Evolutionary conservation across 2,888 invertebrate species (phyloP).

Genomic region (Hyppa rectilinea): DNA sequence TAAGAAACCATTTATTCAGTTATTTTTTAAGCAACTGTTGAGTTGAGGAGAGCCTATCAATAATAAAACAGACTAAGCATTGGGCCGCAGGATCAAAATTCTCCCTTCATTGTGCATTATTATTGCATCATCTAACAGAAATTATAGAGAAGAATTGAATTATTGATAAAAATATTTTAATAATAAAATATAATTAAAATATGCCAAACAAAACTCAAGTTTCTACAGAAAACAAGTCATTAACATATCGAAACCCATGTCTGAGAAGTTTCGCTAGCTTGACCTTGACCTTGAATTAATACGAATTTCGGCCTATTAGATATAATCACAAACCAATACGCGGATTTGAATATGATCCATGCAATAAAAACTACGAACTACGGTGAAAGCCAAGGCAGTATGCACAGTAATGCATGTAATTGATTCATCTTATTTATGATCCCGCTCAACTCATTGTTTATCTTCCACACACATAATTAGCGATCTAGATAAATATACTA

Average conservation of each 20-base stretch:
- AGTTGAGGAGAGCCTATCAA: too few species aligned
- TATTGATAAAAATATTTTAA: background rate
- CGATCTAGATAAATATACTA: conserved; percentile 58
- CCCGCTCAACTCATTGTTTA: conserved; percentile 42
- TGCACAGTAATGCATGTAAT: conserved; percentile 74
- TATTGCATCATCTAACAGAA: background rate
- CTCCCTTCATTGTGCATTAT: background rate
- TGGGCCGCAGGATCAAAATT: background rate
- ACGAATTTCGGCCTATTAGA: background rate
- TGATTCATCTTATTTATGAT: conserved; percentile 77
- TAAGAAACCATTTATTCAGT: conserved; percentile 63
- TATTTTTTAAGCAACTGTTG: background rate
- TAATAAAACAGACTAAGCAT: background rate
- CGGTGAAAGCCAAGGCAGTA: conserved; percentile 39
- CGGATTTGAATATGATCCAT: conserved; percentile 10
- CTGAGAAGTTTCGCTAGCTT: background rate
- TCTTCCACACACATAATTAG: conserved; percentile 53
- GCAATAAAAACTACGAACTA: conserved; percentile 10
- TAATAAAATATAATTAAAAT: background rate
- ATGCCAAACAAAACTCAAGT: background rate
- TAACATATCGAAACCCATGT: background rate
- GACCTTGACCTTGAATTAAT: background rate
- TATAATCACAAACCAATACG: background rate
- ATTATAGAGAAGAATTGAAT: background rate
- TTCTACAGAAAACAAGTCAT: background rate